phyloP scores from a whole-genome alignment of 1,140 invertebrate genomes.

The Meloidogyne floridensis region DNA sequence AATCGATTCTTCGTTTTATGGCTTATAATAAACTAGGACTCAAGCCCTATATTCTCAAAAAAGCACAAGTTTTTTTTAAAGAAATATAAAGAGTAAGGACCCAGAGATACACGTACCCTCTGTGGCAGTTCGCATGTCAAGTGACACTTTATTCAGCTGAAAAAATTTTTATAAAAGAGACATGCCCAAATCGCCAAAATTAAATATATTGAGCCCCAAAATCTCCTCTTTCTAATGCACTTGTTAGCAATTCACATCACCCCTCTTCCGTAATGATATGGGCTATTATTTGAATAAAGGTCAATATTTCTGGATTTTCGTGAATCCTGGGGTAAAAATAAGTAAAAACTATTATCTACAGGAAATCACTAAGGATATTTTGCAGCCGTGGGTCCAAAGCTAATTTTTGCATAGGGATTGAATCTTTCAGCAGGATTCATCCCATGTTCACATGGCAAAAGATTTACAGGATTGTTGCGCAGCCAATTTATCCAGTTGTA shows the following conservation, averaged over 20 bases:
- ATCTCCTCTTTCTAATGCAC: neutral
- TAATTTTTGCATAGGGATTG: no score
- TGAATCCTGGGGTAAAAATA: constrained; percentile 31
- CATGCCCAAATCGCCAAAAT: neutral
- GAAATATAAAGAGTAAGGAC: no score
- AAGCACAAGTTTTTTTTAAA: neutral
- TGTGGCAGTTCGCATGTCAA: neutral
- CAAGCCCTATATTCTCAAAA: constrained; percentile 21
- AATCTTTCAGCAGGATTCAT: no score
- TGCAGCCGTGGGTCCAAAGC: no score
- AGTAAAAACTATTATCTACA: no score
- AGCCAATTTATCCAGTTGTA: no score
- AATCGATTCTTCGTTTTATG: neutral
- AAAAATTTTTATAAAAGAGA: constrained; percentile 12
- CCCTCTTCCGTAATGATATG: constrained; percentile 33
- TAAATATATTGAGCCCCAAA: neutral
- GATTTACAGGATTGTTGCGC: no score
- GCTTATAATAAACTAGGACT: neutral
- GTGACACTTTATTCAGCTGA: neutral
- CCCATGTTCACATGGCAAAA: no score
- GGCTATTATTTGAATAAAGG: constrained; percentile 11
- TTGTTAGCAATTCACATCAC: neutral
- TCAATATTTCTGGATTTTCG: constrained; percentile 34
- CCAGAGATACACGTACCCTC: no score
- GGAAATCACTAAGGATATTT: neutral